Percentiles rank a stretch among this genome's conserved stretches.
phyloP scores from a whole-genome alignment of 1,140 invertebrate genomes.

The Triops longicaudatus region DNA sequence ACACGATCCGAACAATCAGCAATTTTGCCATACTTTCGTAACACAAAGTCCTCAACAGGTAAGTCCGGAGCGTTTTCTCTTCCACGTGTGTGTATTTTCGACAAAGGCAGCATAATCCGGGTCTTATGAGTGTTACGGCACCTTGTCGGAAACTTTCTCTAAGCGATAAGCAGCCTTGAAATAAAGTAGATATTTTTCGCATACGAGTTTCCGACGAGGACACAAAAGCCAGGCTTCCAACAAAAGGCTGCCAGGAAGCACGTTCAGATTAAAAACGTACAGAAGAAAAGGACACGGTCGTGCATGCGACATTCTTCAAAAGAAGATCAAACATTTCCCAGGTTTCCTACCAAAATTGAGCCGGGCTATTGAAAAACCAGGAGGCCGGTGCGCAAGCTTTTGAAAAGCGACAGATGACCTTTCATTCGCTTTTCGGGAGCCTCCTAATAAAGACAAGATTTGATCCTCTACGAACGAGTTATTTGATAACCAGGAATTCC shows the following conservation, averaged over 20 bases:
- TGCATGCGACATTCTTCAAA: not conserved
- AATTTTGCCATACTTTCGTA: conserved; percentile 75
- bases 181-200: not conserved
- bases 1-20: conserved; percentile 58
- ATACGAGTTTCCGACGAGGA: not conserved
- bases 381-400: not conserved
- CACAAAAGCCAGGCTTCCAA: not conserved
- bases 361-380: not conserved
- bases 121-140: not conserved
- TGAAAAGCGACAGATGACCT: not conserved
- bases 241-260: not conserved
- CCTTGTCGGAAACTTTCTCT: not conserved
- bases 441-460: not conserved
- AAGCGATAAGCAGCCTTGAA: not conserved
- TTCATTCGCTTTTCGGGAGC: not conserved
- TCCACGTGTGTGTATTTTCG: conserved; percentile 19
- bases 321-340: not conserved
- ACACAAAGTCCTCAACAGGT: conserved; percentile 69
- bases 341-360: conserved; percentile 2
- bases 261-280: not conserved
- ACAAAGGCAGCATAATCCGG: not conserved
- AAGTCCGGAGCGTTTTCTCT: conserved; percentile 34
- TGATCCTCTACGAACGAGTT: not conserved
- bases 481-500: not conserved
- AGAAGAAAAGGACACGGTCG: not conserved